Percentiles rank a stretch among this genome's conserved stretches.
phyloP scores from a whole-genome alignment of 2,113 vertebrate genomes.

The Trichomycterus rosablanca region DNA sequence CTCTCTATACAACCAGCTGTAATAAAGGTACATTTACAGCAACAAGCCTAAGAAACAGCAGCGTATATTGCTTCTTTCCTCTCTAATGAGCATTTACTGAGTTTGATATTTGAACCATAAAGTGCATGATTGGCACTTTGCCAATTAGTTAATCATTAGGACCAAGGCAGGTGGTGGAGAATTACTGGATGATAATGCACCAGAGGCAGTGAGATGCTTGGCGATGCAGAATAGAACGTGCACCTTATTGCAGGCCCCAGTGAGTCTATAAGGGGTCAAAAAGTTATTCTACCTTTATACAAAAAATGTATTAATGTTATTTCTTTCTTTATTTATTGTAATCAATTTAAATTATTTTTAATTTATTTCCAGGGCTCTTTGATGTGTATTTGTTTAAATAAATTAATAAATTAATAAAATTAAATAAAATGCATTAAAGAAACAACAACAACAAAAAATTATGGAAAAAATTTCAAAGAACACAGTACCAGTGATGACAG shows the following conservation, averaged over 20 bases:
- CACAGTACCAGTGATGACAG: too few relatives aligned
- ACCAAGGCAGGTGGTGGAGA: slow-evolving; percentile 69
- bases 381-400: too few relatives aligned
- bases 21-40: slow-evolving; percentile 17
- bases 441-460: too few relatives aligned
- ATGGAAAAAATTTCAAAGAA: too few relatives aligned
- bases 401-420: too few relatives aligned
- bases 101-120: slow-evolving; percentile 36
- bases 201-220: slow-evolving; percentile 63
- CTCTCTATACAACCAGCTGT: neutral
- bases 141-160: slow-evolving; percentile 73
- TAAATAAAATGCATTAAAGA: too few relatives aligned
- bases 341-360: too few relatives aligned
- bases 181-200: slow-evolving; percentile 71
- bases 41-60: slow-evolving; percentile 5
- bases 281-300: slow-evolving; percentile 1
- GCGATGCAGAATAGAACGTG: slow-evolving; percentile 44
- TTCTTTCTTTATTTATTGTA: too few relatives aligned
- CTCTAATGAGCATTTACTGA: slow-evolving; percentile 29
- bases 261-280: neutral
- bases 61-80: slow-evolving; percentile 8
- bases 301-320: too few relatives aligned
- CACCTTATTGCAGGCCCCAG: slow-evolving; percentile 54
- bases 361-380: too few relatives aligned
- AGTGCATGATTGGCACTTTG: slow-evolving; percentile 56